These are phyloP conservation scores for Rugalucina vietnamica DNA, from an alignment of 2,888 invertebrate species.

Conservation along the genomic window DNA sequence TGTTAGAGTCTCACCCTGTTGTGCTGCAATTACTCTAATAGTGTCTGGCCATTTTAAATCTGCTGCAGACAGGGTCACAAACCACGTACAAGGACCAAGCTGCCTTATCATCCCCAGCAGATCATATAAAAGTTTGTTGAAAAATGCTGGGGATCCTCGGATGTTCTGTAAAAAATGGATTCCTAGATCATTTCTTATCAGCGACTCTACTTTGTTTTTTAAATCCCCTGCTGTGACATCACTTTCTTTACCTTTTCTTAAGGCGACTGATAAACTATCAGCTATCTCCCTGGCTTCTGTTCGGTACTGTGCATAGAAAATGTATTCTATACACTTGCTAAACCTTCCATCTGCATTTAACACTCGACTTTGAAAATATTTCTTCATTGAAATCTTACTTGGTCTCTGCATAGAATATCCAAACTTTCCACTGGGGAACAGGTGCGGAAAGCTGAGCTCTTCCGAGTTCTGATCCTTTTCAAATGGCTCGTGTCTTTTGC, in stretches of 20 bases:
- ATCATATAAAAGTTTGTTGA: constrained; percentile 58
- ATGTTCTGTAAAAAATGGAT: constrained; percentile 59
- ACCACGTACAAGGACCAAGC: constrained; percentile 67
- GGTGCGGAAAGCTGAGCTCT: constrained; percentile 42
- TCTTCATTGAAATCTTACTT: constrained; percentile 33
- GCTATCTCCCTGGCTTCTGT: constrained; percentile 53
- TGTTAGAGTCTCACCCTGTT: constrained; percentile 40
- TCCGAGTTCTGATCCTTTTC: constrained; percentile 30
- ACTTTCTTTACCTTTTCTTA: constrained; percentile 42
- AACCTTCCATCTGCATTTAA: constrained; percentile 55
- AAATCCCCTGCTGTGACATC: constrained; percentile 45
- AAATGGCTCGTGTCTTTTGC: constrained; percentile 36
- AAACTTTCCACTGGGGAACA: constrained; percentile 48
- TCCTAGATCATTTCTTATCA: constrained; percentile 47
- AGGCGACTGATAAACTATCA: constrained; percentile 22
- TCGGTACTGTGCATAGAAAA: constrained; percentile 59
- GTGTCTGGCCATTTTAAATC: constrained; percentile 70
- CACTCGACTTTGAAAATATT: constrained; percentile 44
- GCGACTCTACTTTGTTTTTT: constrained; percentile 30
- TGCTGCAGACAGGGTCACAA: constrained; percentile 67
- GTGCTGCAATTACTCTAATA: constrained; percentile 56
- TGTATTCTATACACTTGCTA: constrained; percentile 53
- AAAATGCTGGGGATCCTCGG: constrained; percentile 62
- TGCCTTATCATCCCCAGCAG: constrained; percentile 71
- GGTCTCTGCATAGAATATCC: constrained; percentile 25